Evolutionary conservation across 2,888 invertebrate species (phyloP).

Genomic region (Rhodophaea formosa): DNA sequence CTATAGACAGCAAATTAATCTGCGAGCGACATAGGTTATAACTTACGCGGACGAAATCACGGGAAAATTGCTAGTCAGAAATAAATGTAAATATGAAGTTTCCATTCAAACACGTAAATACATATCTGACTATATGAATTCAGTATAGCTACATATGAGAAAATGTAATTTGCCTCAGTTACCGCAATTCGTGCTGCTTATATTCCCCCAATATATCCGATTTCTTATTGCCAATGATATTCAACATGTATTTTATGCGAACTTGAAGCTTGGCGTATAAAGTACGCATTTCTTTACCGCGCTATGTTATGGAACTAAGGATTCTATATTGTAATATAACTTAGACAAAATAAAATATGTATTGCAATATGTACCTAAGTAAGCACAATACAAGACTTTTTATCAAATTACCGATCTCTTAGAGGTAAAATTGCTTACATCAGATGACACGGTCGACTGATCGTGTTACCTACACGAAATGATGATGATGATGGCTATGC

Average conservation of each 20-base stretch:
- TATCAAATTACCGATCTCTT: no score
- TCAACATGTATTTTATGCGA: not conserved
- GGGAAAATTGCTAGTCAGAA: no score
- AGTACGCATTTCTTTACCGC: not conserved
- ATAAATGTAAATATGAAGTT: not conserved
- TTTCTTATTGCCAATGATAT: not conserved
- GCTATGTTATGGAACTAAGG: not conserved
- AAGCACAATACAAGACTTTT: no score
- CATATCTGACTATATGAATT: not conserved
- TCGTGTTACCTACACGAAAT: no score
- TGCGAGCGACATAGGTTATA: no score
- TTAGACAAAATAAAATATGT: no score
- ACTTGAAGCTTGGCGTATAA: not conserved
- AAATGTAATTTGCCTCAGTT: not conserved
- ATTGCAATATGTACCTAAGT: no score
- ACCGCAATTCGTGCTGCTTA: not conserved
- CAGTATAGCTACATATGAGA: not conserved
- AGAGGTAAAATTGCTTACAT: no score
- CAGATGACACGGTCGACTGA: no score
- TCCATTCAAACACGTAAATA: not conserved
- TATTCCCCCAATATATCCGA: not conserved
- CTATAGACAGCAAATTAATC: no score
- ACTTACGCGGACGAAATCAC: no score
- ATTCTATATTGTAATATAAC: not conserved
- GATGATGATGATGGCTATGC: no score